phyloP scores from a whole-genome alignment of 2,888 invertebrate species.

The Andrena chrysosceles region DNA sequence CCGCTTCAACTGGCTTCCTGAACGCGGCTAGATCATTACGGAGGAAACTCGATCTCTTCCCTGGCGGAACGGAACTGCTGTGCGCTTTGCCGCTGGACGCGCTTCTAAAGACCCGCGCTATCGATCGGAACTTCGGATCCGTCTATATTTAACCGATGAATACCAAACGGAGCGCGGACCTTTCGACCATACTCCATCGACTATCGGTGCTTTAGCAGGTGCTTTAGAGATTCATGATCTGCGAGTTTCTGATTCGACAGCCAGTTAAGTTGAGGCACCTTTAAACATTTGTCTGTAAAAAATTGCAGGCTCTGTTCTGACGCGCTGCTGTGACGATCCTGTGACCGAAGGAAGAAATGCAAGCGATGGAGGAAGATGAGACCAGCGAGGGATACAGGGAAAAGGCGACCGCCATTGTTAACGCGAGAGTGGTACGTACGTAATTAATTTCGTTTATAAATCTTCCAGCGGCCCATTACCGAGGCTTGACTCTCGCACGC shows the following conservation, averaged over 20 bases:
- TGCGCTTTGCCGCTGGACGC: background rate
- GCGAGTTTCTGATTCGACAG: too few species aligned
- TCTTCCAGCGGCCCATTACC: slow-evolving; percentile 62
- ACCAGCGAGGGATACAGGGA: slow-evolving; percentile 4
- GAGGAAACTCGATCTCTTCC: slow-evolving; percentile 15
- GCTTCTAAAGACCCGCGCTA: too few species aligned
- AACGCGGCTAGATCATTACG: background rate
- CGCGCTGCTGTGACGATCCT: slow-evolving; percentile 6
- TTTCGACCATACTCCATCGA: too few species aligned
- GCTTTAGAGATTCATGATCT: too few species aligned
- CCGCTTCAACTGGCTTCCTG: background rate
- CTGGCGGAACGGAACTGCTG: background rate
- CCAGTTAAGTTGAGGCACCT: too few species aligned
- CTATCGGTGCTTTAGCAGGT: too few species aligned
- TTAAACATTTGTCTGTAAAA: too few species aligned
- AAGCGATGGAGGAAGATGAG: slow-evolving; percentile 23
- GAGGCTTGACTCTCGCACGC: slow-evolving; percentile 55
- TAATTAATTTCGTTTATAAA: slow-evolving; percentile 74
- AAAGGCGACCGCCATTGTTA: slow-evolving; percentile 54
- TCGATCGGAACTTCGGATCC: too few species aligned
- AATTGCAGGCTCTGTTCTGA: too few species aligned
- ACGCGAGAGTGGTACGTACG: slow-evolving; percentile 57
- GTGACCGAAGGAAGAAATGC: slow-evolving; percentile 25
- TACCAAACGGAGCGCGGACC: too few species aligned
- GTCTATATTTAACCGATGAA: too few species aligned